Conservation (phyloP, 2,113 vertebrate species). For the Thalassarche chlororhynchos region DNA sequence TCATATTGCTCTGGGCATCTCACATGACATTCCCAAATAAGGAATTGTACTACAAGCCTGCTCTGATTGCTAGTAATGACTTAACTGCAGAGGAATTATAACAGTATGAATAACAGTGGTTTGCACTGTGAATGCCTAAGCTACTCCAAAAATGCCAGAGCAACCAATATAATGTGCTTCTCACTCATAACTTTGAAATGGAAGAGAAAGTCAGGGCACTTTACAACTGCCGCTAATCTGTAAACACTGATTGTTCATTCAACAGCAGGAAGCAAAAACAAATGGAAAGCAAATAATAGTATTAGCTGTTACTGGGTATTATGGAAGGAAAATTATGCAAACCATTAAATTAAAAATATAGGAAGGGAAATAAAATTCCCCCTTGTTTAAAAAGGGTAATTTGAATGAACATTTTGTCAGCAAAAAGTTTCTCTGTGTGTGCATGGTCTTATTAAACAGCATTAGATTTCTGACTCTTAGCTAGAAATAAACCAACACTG, state of each 20-base stretch:
- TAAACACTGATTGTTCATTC: constrained; percentile 75
- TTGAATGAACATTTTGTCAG: not conserved
- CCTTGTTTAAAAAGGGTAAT: not conserved
- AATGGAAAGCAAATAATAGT: constrained; percentile 26
- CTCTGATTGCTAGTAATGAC: constrained; percentile 95
- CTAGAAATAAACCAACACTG: not conserved
- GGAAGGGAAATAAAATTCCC: not conserved
- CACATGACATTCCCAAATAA: constrained; percentile 99
- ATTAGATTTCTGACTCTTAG: not conserved
- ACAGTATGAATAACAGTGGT: constrained; percentile 87
- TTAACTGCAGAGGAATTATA: constrained; percentile 96
- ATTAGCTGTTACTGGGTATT: not conserved
- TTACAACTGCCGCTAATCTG: constrained; percentile 68
- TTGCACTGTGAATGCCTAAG: constrained; percentile 75
- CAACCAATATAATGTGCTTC: constrained; percentile 70
- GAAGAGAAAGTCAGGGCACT: constrained; percentile 68
- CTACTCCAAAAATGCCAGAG: constrained; percentile 79
- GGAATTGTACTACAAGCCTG: constrained; percentile 89
- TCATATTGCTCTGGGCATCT: constrained; percentile 89
- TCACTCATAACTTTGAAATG: constrained; percentile 68
- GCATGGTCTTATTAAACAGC: not conserved
- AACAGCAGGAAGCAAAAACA: constrained; percentile 64
- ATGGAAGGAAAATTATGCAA: not conserved
- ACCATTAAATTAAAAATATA: not conserved
- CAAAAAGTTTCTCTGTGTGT: not conserved